Evolutionary conservation across 1,140 invertebrate species (phyloP).

Genomic region (Magallana ariakensis): DNA sequence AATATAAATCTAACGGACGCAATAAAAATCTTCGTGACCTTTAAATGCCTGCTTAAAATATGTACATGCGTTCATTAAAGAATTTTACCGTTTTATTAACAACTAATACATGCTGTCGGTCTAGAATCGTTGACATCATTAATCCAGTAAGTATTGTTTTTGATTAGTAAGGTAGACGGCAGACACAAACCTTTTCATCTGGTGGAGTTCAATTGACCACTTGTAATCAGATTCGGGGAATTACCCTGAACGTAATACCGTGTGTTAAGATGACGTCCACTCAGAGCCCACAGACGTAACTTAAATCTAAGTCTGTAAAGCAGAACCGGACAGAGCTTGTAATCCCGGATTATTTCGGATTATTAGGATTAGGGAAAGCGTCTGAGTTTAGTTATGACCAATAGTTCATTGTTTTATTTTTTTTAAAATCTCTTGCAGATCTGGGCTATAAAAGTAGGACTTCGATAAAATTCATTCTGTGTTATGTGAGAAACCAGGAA

Average conservation of each 20-base stretch:
- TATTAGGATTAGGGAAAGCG: neutral
- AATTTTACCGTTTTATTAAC: neutral
- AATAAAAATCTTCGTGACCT: neutral
- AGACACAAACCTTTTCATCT: neutral
- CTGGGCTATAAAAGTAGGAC: neutral
- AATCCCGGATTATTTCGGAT: neutral
- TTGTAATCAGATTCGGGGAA: slow-evolving; percentile 28
- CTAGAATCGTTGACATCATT: neutral
- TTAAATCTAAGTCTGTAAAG: neutral
- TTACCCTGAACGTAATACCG: slow-evolving; percentile 12
- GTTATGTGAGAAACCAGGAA: too few relatives aligned
- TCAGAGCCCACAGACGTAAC: neutral
- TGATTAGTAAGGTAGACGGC: neutral
- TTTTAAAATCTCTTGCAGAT: neutral
- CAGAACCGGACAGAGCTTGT: slow-evolving; percentile 12
- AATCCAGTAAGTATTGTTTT: neutral
- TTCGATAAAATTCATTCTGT: too few relatives aligned
- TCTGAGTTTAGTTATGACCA: neutral
- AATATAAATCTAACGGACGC: too few relatives aligned
- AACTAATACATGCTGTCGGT: neutral
- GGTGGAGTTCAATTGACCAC: neutral
- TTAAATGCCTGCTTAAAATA: neutral
- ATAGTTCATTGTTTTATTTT: neutral
- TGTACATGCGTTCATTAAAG: neutral
- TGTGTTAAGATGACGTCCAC: neutral